A percentile compares a stretch with the other conserved stretches of the same genome.
phyloP scores from a whole-genome alignment of 2,113 vertebrate species.

The Bos taurus region DNA sequence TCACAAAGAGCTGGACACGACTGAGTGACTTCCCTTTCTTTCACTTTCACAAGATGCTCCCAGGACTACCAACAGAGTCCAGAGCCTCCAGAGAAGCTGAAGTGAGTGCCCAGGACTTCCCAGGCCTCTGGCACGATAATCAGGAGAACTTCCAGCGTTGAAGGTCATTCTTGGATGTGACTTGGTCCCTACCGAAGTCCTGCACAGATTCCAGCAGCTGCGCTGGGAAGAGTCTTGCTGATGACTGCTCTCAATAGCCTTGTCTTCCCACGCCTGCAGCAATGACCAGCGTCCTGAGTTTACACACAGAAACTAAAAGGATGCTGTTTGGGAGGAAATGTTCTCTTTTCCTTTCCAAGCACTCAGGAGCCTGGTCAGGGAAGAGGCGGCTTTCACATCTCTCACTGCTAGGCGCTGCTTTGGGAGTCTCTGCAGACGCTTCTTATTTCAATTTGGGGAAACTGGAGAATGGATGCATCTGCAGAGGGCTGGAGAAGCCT shows the following conservation, averaged over 20 bases:
- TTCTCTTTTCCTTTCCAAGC: not conserved
- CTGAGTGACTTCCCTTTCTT: not conserved
- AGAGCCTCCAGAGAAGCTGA: not conserved
- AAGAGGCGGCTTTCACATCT: too few relatives aligned
- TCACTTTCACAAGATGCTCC: not conserved
- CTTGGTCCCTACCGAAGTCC: not conserved
- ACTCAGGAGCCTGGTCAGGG: not conserved
- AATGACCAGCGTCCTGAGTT: not conserved
- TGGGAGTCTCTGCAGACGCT: not conserved
- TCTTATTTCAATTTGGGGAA: not conserved
- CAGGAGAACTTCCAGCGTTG: rapidly evolving
- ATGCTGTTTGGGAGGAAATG: not conserved
- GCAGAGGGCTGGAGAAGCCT: not conserved
- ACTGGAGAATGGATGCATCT: not conserved
- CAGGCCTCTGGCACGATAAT: not conserved
- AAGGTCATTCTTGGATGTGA: not conserved
- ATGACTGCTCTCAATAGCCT: not conserved
- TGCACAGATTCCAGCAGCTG: not conserved
- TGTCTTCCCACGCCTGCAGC: not conserved
- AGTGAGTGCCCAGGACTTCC: not conserved
- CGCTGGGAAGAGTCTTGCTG: too few relatives aligned
- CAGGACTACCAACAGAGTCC: not conserved
- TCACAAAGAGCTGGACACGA: not conserved
- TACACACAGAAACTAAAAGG: not conserved
- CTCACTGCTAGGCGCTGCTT: not conserved